phyloP scores from a whole-genome alignment of 2,888 invertebrate genomes.

The Linhomoeus sp. region DNA sequence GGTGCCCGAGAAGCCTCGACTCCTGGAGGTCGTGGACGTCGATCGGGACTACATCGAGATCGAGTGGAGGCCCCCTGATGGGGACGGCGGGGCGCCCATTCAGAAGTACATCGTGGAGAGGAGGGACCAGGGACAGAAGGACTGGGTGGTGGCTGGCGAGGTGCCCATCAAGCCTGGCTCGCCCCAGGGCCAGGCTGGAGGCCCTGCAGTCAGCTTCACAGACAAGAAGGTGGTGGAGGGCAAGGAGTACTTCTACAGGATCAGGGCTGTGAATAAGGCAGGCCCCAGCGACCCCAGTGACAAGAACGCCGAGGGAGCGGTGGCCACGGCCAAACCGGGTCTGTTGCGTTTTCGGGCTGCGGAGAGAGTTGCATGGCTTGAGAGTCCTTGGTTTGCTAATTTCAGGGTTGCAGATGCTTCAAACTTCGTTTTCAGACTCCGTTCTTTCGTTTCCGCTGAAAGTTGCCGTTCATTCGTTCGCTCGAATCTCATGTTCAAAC shows the following conservation, averaged over 20 bases:
- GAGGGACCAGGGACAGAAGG: constrained; percentile 28
- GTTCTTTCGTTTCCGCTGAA: no score
- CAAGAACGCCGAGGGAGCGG: constrained; percentile 25
- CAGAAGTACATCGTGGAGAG: constrained; percentile 26
- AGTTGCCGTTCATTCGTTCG: no score
- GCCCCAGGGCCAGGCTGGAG: constrained; percentile 12
- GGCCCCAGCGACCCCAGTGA: constrained; percentile 63
- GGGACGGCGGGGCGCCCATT: constrained; percentile 24
- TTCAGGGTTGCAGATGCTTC: no score
- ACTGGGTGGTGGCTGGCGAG: constrained; percentile 22
- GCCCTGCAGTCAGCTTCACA: constrained; percentile 10
- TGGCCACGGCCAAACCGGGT: constrained; percentile 22
- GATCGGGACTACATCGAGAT: constrained; percentile 21
- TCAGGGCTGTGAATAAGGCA: constrained; percentile 65
- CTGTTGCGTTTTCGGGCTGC: no score
- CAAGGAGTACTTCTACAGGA: constrained; percentile 27
- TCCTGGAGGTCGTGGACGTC: constrained; percentile 25
- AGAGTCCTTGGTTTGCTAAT: no score
- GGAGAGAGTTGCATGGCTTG: no score
- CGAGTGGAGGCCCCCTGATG: constrained; percentile 20
- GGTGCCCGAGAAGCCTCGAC: constrained; percentile 33
- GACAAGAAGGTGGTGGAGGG: constrained; percentile 28
- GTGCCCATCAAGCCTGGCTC: constrained; percentile 4
- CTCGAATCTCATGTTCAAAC: no score
- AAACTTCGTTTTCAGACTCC: no score